A percentile compares a stretch with the other conserved stretches of the same genome.
Evolutionary conservation across 2,888 invertebrate genomes (phyloP).

Genomic region (Brassicogethes aeneus): DNA sequence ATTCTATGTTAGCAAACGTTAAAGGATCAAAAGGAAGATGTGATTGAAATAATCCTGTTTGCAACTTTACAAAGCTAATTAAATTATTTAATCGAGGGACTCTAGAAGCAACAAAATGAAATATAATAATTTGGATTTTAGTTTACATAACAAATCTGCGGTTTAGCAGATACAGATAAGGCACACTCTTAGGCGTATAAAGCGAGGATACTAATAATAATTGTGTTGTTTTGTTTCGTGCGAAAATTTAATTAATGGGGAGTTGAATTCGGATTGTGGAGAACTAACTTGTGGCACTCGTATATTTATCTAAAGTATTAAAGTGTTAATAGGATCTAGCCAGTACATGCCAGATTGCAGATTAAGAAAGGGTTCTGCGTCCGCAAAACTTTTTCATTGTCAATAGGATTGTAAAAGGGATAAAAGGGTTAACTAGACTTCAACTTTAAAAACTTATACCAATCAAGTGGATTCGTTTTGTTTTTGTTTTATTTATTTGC

Average conservation of each 20-base stretch:
- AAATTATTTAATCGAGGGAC: too few species aligned
- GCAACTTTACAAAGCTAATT: too few species aligned
- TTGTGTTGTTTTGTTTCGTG: constrained; percentile 20
- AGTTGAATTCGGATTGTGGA: constrained; percentile 20
- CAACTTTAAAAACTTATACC: too few species aligned
- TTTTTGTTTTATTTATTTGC: too few species aligned
- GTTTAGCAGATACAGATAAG: background rate
- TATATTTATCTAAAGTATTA: constrained; percentile 26
- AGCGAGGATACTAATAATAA: constrained; percentile 12
- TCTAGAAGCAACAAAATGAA: too few species aligned
- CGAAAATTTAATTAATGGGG: constrained; percentile 24
- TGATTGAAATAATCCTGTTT: too few species aligned
- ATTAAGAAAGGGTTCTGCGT: constrained; percentile 20
- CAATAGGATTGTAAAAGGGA: background rate
- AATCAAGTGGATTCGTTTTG: too few species aligned
- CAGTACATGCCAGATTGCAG: constrained; percentile 15
- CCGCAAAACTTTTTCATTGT: too few species aligned
- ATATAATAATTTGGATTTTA: background rate
- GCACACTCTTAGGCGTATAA: background rate
- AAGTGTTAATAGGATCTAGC: constrained; percentile 25
- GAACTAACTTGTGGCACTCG: constrained; percentile 22
- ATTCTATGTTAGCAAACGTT: too few species aligned
- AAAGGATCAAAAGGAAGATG: too few species aligned
- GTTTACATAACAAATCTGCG: background rate
- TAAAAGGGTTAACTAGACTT: too few species aligned